Percentiles rank a stretch among this genome's conserved stretches.
Conservation (phyloP, 2,888 invertebrate genomes). For the Coecobrya sp. region DNA sequence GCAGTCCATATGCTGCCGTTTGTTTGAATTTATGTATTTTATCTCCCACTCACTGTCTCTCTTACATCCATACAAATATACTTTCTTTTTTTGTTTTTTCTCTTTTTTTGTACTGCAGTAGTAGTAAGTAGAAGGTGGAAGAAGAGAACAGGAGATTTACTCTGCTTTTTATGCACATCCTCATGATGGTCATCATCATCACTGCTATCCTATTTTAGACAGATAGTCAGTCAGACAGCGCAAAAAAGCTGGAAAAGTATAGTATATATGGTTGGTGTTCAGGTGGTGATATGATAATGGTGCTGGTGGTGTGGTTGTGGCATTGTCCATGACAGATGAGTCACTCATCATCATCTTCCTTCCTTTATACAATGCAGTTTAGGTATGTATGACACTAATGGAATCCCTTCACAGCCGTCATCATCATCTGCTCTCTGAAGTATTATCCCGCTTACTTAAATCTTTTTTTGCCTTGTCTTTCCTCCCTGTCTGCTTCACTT, state of each 20-base stretch:
- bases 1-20: not conserved
- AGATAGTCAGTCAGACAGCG: not conserved
- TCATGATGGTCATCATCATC: not conserved
- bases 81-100: not conserved
- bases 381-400: constrained; percentile 22
- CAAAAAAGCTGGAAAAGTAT: not conserved
- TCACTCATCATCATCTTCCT: constrained; percentile 24
- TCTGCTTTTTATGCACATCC: not conserved
- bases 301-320: not conserved
- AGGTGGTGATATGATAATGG: constrained; percentile 37
- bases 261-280: not conserved
- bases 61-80: not conserved
- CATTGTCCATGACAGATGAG: constrained; percentile 41
- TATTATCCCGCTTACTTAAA: constrained; percentile 5
- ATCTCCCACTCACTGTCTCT: no score
- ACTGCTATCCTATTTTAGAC: not conserved
- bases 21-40: not conserved
- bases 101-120: not conserved
- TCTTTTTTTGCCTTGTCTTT: not conserved
- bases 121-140: not conserved
- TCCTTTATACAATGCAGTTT: constrained; percentile 4
- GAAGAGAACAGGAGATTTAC: not conserved
- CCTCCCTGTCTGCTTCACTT: not conserved
- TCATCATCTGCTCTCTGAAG: not conserved
- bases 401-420: constrained; percentile 22